phyloP scores from a whole-genome alignment of 2,888 invertebrate species.

The Diadegma fenestrale region DNA sequence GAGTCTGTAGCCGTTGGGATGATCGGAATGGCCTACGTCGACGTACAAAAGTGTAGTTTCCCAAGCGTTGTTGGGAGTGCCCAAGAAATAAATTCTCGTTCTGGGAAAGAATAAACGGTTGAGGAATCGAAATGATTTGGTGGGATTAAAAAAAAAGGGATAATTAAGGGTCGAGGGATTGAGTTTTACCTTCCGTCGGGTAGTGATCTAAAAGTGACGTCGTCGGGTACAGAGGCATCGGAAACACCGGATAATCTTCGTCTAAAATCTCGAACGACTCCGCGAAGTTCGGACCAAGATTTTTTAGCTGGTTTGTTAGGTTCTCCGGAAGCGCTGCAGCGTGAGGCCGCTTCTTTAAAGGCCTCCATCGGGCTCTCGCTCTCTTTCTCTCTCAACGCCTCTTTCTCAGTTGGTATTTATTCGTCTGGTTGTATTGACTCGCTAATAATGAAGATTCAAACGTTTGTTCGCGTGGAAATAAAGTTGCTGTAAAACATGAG shows the following conservation, averaged over 20 bases:
- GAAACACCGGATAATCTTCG: conserved; percentile 92
- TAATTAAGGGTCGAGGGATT: not conserved
- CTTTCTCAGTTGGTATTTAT: conserved; percentile 14
- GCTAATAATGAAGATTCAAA: conserved; percentile 21
- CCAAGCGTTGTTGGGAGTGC: conserved; percentile 94
- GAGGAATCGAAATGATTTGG: not conserved
- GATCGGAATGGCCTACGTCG: conserved; percentile 90
- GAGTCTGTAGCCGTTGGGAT: conserved; percentile 87
- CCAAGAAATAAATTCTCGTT: conserved; percentile 95
- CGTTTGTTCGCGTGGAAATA: conserved; percentile 36
- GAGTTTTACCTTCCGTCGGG: conserved; percentile 87
- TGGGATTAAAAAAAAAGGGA: not conserved
- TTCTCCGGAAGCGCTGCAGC: conserved; percentile 36
- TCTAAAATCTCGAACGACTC: conserved; percentile 92
- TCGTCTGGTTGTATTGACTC: not conserved
- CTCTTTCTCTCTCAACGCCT: conserved; percentile 34
- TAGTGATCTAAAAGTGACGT: conserved; percentile 92
- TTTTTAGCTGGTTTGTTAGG: conserved; percentile 75
- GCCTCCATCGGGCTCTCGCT: conserved; percentile 73
- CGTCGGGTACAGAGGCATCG: conserved; percentile 91
- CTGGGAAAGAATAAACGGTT: conserved; percentile 81
- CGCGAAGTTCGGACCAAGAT: conserved; percentile 93
- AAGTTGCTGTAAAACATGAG: conserved; percentile 50
- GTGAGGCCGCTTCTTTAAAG: conserved; percentile 73
- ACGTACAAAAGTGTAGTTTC: conserved; percentile 95